Conservation (phyloP, 2,888 invertebrate genomes). For the Nephrotoma appendiculata region DNA sequence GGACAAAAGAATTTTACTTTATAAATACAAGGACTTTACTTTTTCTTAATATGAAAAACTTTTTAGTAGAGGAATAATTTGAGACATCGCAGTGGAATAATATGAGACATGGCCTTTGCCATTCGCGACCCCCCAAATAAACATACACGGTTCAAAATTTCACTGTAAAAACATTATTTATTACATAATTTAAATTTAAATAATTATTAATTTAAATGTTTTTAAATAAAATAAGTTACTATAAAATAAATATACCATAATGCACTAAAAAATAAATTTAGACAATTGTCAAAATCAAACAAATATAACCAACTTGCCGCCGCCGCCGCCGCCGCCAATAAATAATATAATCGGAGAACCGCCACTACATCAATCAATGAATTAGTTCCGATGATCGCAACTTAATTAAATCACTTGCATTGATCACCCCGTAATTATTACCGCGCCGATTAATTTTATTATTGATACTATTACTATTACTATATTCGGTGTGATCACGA, state of each 20-base stretch:
- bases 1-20: no score
- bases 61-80: no score
- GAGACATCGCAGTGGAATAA: no score
- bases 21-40: no score
- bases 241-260: neutral
- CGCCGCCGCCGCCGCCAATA: neutral
- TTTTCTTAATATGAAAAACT: no score
- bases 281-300: neutral
- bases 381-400: conserved; percentile 9
- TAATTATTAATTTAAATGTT: neutral
- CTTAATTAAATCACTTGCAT: conserved; percentile 10
- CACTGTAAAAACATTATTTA: neutral
- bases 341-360: neutral
- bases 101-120: no score
- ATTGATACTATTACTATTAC: neutral
- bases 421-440: conserved; percentile 9
- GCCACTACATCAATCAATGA: neutral
- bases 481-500: neutral
- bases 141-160: neutral
- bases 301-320: neutral
- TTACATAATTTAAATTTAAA: neutral
- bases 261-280: neutral
- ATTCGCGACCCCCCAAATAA: no score
- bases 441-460: neutral
- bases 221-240: neutral